These are phyloP conservation scores for Denticeps clupeoides DNA, from an alignment of 2,797 vertebrate species.

Conservation along the genomic window DNA sequence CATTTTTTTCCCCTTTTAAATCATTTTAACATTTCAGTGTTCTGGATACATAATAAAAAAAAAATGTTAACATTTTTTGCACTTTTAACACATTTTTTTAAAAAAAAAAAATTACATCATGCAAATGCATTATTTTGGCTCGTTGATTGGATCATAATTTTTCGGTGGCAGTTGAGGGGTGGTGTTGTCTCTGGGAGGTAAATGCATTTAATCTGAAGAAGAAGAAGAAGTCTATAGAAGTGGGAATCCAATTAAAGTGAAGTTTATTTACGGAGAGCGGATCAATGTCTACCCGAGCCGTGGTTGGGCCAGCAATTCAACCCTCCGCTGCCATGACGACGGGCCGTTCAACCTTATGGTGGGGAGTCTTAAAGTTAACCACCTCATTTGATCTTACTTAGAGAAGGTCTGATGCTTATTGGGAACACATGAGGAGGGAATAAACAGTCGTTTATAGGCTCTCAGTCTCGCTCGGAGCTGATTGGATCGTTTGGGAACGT, in stretches of 20 bases:
- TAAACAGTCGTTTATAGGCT: conserved; percentile 18
- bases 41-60: too few relatives aligned
- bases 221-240: conserved; percentile 11
- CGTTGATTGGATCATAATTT: too few relatives aligned
- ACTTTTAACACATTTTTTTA: too few relatives aligned
- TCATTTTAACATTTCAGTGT: too few relatives aligned
- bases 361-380: conserved; percentile 18
- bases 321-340: not conserved
- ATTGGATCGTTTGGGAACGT: conserved; percentile 15
- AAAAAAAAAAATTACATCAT: too few relatives aligned
- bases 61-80: too few relatives aligned
- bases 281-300: conserved; percentile 13
- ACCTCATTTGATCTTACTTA: conserved; percentile 18
- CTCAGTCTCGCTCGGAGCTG: conserved; percentile 4
- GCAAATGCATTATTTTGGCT: too few relatives aligned
- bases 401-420: conserved; percentile 23
- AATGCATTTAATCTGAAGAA: conserved; percentile 1
- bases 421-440: conserved; percentile 26
- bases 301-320: not conserved
- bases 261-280: conserved; percentile 18
- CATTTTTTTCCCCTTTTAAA: too few relatives aligned
- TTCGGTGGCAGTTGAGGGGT: too few relatives aligned
- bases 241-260: conserved; percentile 13
- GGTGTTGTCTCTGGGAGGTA: too few relatives aligned
- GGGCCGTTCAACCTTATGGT: conserved; percentile 10